Percentiles rank a stretch among this genome's conserved stretches.
These are phyloP conservation scores for Drosophila saltans DNA, from an alignment of 1,140 invertebrate species.

Conservation along the genomic window DNA sequence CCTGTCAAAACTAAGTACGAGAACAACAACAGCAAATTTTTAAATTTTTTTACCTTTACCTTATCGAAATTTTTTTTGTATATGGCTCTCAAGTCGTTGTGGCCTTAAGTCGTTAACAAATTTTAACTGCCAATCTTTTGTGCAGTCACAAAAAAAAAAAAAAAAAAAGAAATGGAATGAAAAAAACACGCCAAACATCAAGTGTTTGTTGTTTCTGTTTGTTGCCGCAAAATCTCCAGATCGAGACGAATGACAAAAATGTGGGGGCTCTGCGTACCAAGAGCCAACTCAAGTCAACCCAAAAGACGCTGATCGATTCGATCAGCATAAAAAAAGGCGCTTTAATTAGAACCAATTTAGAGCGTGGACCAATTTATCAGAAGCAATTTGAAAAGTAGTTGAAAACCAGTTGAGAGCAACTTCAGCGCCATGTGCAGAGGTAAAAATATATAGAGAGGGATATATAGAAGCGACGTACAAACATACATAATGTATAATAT, in stretches of 20 bases:
- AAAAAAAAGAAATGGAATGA: constrained; percentile 10
- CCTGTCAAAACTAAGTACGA: constrained; percentile 68
- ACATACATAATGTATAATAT: constrained; percentile 22
- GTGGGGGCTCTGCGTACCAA: constrained; percentile 27
- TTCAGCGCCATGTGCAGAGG: constrained; percentile 64
- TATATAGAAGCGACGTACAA: background rate
- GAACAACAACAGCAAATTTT: constrained; percentile 17
- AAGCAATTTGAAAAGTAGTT: constrained; percentile 81
- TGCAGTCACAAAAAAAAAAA: constrained; percentile 48
- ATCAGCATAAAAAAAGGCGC: constrained; percentile 69
- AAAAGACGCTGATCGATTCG: constrained; percentile 68
- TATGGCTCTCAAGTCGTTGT: constrained; percentile 63
- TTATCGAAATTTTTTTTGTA: constrained; percentile 46
- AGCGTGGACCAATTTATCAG: constrained; percentile 80
- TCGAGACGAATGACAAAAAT: constrained; percentile 70
- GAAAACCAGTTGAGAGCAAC: constrained; percentile 79
- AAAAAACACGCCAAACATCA: constrained; percentile 70
- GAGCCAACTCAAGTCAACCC: constrained; percentile 17
- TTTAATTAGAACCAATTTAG: constrained; percentile 81
- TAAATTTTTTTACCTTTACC: constrained; percentile 36
- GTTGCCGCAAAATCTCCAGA: constrained; percentile 38
- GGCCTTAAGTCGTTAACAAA: constrained; percentile 75
- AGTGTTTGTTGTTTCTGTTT: constrained; percentile 66
- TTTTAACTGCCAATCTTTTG: constrained; percentile 69
- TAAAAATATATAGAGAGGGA: constrained; percentile 3